phyloP scores from a whole-genome alignment of 35 echinoderm and acorn worm genomes.

The Chiridota heheva region DNA sequence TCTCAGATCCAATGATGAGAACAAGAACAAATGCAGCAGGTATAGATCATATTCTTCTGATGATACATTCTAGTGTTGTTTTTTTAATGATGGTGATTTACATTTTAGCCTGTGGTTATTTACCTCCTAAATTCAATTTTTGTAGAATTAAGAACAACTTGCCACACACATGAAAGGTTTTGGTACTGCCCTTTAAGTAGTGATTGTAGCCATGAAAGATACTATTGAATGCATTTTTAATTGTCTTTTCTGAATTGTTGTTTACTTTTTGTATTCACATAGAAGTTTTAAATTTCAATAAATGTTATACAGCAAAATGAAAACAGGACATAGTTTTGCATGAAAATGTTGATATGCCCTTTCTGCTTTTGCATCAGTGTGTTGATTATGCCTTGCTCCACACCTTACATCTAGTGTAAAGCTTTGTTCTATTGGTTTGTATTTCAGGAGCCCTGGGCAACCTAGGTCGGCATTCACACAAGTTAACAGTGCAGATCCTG shows the following conservation, averaged over 20 bases:
- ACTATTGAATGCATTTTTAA: not conserved
- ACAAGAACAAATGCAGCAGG: conserved; percentile 93
- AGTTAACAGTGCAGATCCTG: conserved; percentile 56
- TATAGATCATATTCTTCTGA: conserved; percentile 19
- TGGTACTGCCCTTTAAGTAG: not conserved
- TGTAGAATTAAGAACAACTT: not conserved
- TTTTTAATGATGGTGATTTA: not conserved
- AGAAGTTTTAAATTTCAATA: not conserved
- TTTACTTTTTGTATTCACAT: not conserved
- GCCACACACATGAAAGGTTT: not conserved
- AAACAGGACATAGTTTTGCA: not conserved
- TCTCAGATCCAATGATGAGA: conserved; percentile 73
- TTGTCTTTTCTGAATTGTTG: no score
- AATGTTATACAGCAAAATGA: not conserved
- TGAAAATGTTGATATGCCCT: not conserved
- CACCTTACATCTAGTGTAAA: not conserved
- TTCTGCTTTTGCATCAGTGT: not conserved
- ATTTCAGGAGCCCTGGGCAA: conserved; percentile 85
- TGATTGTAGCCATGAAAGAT: not conserved
- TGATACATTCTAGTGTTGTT: not conserved
- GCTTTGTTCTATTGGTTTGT: not conserved
- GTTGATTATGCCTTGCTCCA: not conserved
- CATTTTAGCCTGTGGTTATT: no score
- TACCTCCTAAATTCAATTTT: not conserved
- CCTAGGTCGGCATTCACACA: conserved; percentile 79